Evolutionary conservation across 2,113 vertebrate genomes (phyloP), one percentile per base, ranked within the genome.

Genomic region (Pomatorhinus ruficollis): DNA sequence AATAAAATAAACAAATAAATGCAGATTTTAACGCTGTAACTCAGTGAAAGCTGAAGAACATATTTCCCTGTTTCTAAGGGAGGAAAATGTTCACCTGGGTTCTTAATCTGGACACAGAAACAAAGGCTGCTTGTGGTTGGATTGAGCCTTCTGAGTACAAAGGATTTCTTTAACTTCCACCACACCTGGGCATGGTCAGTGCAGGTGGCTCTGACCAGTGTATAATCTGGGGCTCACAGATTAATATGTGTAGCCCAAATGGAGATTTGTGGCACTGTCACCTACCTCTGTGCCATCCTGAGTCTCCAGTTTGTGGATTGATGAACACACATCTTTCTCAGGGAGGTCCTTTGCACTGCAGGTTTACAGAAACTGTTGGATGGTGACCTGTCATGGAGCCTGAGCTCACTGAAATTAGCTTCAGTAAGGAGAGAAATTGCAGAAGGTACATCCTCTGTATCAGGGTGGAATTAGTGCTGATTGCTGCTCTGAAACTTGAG

Each of bases 251-350:
- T 80, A 71, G 89, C 63, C 95, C 86, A 93, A 86, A 96, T 95
- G 65, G 96, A 97, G 94, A 97, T 90, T 64, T 93, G 96, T 95
- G 90, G 89, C 76, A 61, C 59, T 93, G 92, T 93, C 95, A 90
- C 70, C 35, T 60, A 90, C 70, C 35, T 60, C 52, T 66, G 52
- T 65, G 87, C 74, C 71, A 84, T 8, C 85, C 95, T 85, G 63
- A 95, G 91, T 70, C 49, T 79, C 11, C 30, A 78, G 65, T 75
- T 7, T 80, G 59, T 39, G 64, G 63, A 92, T 50, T 31, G 31
- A 61, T 65, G 77, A 90, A 33, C 79, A 18, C 61, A 22, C 17
- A 16, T 66, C 44, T 65, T 65, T 85, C 88, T 87, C 44, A 40
- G 15, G 11, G 75, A 70, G 66, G 0, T 86, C 57, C 54, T 70